Conservation (phyloP, 1,140 invertebrate genomes). For the Macrosteles quadrilineatus region DNA sequence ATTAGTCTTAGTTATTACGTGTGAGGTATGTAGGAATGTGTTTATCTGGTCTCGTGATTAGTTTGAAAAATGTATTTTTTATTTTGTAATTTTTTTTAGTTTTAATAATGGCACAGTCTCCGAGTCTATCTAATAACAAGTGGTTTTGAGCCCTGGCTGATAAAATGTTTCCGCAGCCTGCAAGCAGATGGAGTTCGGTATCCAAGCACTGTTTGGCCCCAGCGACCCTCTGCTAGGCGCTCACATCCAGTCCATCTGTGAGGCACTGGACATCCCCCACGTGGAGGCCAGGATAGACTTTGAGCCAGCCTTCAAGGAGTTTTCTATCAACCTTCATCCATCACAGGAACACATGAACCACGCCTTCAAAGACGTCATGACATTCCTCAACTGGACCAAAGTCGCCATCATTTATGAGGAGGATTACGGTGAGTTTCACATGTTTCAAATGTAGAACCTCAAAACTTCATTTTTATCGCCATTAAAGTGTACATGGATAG, state of each 20-base stretch:
- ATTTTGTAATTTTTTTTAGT: too few species aligned
- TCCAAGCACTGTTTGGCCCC: constrained; percentile 88
- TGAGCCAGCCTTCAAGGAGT: constrained; percentile 66
- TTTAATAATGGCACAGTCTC: too few species aligned
- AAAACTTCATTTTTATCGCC: constrained; percentile 2
- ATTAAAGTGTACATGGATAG: background rate
- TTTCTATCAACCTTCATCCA: constrained; percentile 90
- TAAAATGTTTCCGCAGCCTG: constrained; percentile 65
- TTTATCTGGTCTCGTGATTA: too few species aligned
- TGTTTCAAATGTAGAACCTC: background rate
- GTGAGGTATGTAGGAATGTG: too few species aligned
- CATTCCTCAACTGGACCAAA: constrained; percentile 89
- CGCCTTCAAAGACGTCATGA: constrained; percentile 85
- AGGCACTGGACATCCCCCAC: constrained; percentile 85
- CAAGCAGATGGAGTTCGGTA: constrained; percentile 79
- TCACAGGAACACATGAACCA: constrained; percentile 78
- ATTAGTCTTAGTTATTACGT: too few species aligned
- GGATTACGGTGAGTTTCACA: constrained; percentile 69
- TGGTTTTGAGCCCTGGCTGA: too few species aligned
- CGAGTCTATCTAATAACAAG: too few species aligned
- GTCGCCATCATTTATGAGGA: constrained; percentile 94
- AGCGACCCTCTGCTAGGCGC: constrained; percentile 77
- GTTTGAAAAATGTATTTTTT: too few species aligned
- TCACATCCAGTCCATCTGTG: constrained; percentile 88
- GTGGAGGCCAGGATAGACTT: constrained; percentile 74